Conservation (phyloP, 2,888 invertebrate species). For the Enchytraeus crypticus region DNA sequence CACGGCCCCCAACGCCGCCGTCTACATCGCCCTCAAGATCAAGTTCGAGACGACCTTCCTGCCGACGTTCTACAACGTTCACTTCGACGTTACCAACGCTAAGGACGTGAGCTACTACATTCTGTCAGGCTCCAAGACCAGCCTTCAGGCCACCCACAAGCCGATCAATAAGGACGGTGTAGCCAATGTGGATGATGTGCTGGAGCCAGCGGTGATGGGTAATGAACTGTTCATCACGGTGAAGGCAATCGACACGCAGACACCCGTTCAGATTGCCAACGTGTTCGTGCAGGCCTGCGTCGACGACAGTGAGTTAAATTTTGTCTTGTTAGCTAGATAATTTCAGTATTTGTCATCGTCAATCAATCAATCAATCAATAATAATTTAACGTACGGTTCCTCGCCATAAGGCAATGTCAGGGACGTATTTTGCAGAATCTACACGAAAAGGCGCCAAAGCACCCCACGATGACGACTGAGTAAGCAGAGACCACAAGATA, state of each 20-base stretch:
- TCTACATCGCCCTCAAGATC: background rate
- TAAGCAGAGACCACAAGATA: no score
- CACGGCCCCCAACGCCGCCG: background rate
- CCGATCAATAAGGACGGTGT: background rate
- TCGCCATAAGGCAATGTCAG: no score
- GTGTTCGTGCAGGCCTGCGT: conserved; percentile 1
- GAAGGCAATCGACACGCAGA: background rate
- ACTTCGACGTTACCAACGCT: background rate
- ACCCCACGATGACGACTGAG: no score
- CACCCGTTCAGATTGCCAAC: background rate
- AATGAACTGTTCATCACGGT: background rate
- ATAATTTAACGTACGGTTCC: no score
- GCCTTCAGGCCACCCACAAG: background rate
- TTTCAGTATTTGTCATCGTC: background rate
- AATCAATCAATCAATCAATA: no score
- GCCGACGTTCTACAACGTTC: background rate
- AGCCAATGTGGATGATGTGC: background rate
- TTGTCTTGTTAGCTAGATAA: background rate
- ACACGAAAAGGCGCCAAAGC: no score
- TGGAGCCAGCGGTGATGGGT: background rate
- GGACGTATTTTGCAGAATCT: no score
- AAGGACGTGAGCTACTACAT: background rate
- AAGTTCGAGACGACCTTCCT: background rate
- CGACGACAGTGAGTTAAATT: background rate
- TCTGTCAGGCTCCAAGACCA: background rate